These are phyloP conservation scores for Euzophera pinguis DNA, from an alignment of 2,888 invertebrate genomes.

Conservation along the genomic window DNA sequence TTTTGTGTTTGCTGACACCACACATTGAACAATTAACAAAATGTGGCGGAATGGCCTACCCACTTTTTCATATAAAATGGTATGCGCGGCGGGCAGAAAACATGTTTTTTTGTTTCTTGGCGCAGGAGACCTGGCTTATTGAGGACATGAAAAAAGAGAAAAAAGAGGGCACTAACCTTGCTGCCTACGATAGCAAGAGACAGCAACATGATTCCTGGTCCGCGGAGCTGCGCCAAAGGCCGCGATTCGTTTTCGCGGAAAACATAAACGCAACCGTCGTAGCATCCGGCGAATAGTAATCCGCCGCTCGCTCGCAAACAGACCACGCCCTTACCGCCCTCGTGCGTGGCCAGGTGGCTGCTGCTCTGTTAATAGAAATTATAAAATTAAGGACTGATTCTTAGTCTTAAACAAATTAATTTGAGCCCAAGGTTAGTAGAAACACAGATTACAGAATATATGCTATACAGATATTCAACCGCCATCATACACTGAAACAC, in stretches of 20 bases:
- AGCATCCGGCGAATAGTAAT: slow-evolving; percentile 85
- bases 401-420: too few relatives aligned
- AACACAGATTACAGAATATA: too few relatives aligned
- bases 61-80: too few relatives aligned
- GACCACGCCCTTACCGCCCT: slow-evolving; percentile 85
- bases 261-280: slow-evolving; percentile 88
- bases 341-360: slow-evolving; percentile 72
- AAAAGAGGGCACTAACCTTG: slow-evolving; percentile 29
- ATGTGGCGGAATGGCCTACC: too few relatives aligned
- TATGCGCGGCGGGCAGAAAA: too few relatives aligned
- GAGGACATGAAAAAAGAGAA: not conserved
- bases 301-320: slow-evolving; percentile 84
- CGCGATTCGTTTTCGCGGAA: slow-evolving; percentile 78
- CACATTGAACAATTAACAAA: too few relatives aligned
- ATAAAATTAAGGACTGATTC: not conserved
- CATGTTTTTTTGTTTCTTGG: too few relatives aligned
- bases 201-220: slow-evolving; percentile 85
- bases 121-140: too few relatives aligned
- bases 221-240: slow-evolving; percentile 82
- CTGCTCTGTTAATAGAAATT: slow-evolving; percentile 78
- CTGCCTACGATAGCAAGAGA: slow-evolving; percentile 82
- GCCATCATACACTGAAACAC: too few relatives aligned
- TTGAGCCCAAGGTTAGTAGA: not conserved
- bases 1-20: too few relatives aligned
- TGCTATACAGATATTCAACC: too few relatives aligned